Evolutionary conservation across 2,113 vertebrate species (phyloP).

Genomic region (Apistogramma diplotaenia): DNA sequence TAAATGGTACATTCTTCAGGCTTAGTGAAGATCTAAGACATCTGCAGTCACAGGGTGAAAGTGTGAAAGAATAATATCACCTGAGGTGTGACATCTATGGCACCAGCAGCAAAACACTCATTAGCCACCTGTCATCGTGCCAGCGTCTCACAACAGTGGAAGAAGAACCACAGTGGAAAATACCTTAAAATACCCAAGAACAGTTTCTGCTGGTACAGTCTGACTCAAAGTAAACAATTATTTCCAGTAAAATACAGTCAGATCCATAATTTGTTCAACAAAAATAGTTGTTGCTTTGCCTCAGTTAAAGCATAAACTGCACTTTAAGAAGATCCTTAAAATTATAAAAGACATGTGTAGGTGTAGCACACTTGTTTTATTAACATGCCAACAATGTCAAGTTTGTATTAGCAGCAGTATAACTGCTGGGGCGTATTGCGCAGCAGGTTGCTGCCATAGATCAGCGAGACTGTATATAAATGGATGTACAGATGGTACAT

Average conservation of each 20-base stretch:
- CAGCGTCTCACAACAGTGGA: not conserved
- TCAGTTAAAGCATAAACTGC: no score
- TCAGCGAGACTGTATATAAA: not conserved
- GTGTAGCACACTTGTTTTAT: no score
- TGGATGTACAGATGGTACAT: not conserved
- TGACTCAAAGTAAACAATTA: accelerated
- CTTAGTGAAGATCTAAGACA: conserved; percentile 11
- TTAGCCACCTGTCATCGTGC: conserved; percentile 41
- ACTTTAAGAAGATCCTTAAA: no score
- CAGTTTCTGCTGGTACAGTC: not conserved
- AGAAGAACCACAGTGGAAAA: not conserved
- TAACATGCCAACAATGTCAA: no score
- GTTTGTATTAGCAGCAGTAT: not conserved
- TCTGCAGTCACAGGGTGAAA: conserved; percentile 18
- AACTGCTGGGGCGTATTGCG: not conserved
- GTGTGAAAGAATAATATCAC: conserved; percentile 53
- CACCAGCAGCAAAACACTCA: not conserved
- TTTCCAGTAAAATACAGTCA: not conserved
- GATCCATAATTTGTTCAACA: not conserved
- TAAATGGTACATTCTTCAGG: not conserved
- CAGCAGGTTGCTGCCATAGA: not conserved
- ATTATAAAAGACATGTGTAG: no score
- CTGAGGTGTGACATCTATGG: conserved; percentile 49
- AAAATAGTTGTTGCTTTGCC: not conserved
- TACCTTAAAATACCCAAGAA: not conserved